These are phyloP conservation scores for Tachuris rubrigastra DNA, from an alignment of 2,113 vertebrate species.

Conservation along the genomic window DNA sequence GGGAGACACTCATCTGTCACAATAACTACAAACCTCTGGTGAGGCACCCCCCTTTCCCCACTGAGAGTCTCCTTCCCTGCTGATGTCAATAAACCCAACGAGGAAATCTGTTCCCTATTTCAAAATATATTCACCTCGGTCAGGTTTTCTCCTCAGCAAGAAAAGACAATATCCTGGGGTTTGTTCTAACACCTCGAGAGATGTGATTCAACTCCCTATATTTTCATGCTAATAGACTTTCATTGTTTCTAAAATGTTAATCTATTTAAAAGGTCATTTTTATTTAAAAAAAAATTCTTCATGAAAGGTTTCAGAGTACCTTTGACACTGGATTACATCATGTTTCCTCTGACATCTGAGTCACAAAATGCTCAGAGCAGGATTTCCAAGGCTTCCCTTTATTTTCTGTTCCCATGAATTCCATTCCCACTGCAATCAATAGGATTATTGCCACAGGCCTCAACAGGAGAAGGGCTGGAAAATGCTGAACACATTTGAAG, in stretches of 20 bases:
- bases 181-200: conserved; percentile 18
- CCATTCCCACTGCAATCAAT: neutral
- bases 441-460: conserved; percentile 18
- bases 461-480: neutral
- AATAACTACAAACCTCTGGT: fast-evolving
- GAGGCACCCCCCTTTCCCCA: neutral
- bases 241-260: conserved; percentile 4
- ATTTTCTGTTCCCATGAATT: conserved; percentile 7
- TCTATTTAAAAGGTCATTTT: conserved; percentile 29
- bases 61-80: neutral
- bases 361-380: conserved; percentile 34
- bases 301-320: neutral
- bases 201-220: neutral
- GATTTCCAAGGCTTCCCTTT: conserved; percentile 27
- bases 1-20: neutral
- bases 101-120: conserved; percentile 10
- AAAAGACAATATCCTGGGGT: conserved; percentile 18
- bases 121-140: neutral
- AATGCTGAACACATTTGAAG: neutral
- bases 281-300: neutral
- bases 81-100: neutral
- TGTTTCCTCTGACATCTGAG: conserved; percentile 36
- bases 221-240: neutral
- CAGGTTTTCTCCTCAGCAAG: neutral
- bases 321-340: conserved; percentile 41